Evolutionary conservation across 2,797 vertebrate species (phyloP).

Genomic region (Molossus alvarezi): DNA sequence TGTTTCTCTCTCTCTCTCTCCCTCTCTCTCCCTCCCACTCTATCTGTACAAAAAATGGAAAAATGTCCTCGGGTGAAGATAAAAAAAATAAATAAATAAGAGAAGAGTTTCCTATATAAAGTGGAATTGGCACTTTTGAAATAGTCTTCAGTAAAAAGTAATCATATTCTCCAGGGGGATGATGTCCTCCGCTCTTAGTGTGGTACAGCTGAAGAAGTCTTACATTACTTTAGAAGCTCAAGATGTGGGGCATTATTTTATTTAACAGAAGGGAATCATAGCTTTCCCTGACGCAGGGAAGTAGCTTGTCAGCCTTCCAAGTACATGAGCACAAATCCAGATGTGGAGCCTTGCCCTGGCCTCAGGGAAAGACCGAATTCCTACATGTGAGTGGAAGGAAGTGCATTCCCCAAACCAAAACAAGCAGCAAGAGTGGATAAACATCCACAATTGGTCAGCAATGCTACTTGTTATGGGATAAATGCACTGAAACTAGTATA

Average conservation of each 20-base stretch:
- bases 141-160: slow-evolving; percentile 47
- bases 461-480: background rate
- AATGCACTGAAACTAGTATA: background rate
- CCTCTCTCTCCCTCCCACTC: no score
- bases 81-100: no score
- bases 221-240: background rate
- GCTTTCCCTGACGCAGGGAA: background rate
- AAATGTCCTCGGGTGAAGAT: no score
- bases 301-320: slow-evolving; percentile 12
- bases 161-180: slow-evolving; percentile 9
- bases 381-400: slow-evolving; percentile 1
- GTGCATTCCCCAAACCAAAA: slow-evolving; percentile 53
- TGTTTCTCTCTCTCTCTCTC: no score
- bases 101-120: slow-evolving; percentile 44
- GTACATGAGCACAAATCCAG: slow-evolving; percentile 24
- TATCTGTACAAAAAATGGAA: no score
- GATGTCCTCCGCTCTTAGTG: background rate
- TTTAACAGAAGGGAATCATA: slow-evolving; percentile 44
- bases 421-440: background rate
- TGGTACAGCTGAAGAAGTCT: background rate
- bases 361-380: slow-evolving; percentile 18
- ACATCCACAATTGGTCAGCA: background rate
- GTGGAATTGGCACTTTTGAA: background rate
- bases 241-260: background rate
- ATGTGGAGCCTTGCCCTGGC: background rate